A percentile compares a stretch with the other conserved stretches of the same genome.
Evolutionary conservation across 2,797 vertebrate species (phyloP).

Genomic region (Champsocephalus esox): DNA sequence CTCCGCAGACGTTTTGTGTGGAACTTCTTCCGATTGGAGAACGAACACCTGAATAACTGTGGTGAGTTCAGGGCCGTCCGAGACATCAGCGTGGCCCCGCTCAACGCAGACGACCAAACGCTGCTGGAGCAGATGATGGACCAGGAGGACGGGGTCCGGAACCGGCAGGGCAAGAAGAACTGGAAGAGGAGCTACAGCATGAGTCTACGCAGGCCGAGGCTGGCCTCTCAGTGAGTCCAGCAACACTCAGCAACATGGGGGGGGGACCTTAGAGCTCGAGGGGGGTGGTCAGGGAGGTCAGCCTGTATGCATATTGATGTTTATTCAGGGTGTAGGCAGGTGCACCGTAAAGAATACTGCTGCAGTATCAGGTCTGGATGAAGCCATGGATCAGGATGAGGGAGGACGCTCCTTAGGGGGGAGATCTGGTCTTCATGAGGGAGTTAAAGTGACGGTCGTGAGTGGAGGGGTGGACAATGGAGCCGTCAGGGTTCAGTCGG

Average conservation of each 20-base stretch:
- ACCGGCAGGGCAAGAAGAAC: conserved; percentile 94
- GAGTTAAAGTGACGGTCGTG: no score
- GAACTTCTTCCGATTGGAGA: conserved; percentile 99
- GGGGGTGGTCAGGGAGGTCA: no score
- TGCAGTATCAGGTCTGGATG: no score
- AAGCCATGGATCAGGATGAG: no score
- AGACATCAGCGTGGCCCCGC: conserved; percentile 96
- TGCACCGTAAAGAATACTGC: no score
- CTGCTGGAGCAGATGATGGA: conserved; percentile 99
- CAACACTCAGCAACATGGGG: background rate
- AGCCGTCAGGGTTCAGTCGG: no score
- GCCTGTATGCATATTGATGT: no score
- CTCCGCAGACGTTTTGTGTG: conserved; percentile 93
- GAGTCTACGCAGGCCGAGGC: conserved; percentile 91
- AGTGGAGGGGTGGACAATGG: no score
- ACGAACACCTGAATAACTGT: conserved; percentile 98
- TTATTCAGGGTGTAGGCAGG: no score
- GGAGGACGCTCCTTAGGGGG: no score
- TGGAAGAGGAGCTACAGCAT: conserved; percentile 98
- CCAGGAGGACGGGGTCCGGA: conserved; percentile 96
- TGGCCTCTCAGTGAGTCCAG: conserved; percentile 91
- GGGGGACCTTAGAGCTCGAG: no score
- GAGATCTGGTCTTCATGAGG: no score
- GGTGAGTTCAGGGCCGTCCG: conserved; percentile 96
- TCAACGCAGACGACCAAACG: conserved; percentile 96